Base-by-base conservation (phyloP, 2,113 vertebrate genomes). In the Nothocercus nigrocapillus region DNA sequence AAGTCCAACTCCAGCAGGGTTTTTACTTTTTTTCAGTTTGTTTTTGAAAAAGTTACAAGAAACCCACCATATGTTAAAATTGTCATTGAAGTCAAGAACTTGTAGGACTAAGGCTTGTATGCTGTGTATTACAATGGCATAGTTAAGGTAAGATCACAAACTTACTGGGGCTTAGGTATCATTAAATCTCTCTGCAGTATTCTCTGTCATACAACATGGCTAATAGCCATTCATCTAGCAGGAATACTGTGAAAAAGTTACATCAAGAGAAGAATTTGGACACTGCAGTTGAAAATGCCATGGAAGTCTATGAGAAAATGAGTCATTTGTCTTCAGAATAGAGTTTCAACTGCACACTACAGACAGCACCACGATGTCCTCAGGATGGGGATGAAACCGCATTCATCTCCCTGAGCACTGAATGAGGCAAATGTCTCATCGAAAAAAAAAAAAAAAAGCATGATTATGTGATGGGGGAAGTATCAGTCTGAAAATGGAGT, bases 401-500 rank as follows among this genome's bases (percentile, higher is more conserved):
- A 42, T 40, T 14, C 13, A n/a, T 72, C 42, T 47, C 45, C 56
- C 51, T 30, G 30, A 72, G 24, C 27, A n/a, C 8, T 0, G 0
- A 32, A 32, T 0, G 4, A 86, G 59, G 38, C n/a, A 38, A 20
- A 11, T 12, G n/a, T 17, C 51, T 3, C 1, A 20, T 34, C 34
- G 53, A 58, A 24, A 58, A 32, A 28, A 58, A 8, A 21, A 40
- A 38, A 62, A 21, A 9, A 25, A 63, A 0, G 3, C 28, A 25
- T 25, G 1, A 4, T 38, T 38, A 62, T 1, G 0, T 66, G 38
- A 6, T 14, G n/a, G 45, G 30, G 2, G n/a, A 34, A 66, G 28
- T 4, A 62, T 19, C 25, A 66, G 13, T 25, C 61, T 82, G 78
- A 44, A 84, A 74, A 61, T 4, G 16, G 21, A 69, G 32, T 73